phyloP scores from a whole-genome alignment of 2,113 vertebrate genomes.

The Strix aluco region DNA sequence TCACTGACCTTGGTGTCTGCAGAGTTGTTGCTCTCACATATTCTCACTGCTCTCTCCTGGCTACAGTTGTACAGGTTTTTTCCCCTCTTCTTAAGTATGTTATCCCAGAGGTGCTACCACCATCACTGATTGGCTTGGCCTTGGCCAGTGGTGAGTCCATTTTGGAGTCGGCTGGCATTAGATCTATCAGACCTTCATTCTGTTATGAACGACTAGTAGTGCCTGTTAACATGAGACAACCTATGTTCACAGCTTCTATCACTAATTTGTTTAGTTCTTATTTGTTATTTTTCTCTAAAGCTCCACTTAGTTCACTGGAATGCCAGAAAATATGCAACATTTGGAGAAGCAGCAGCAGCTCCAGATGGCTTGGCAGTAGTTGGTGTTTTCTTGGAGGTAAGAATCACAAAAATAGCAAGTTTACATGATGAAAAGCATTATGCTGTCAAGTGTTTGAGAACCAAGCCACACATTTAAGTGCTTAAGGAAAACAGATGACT shows the following conservation, averaged over 20 bases:
- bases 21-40: background rate
- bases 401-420: conserved; percentile 50
- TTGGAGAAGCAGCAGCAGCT: conserved; percentile 85
- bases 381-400: conserved; percentile 93
- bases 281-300: conserved; percentile 65
- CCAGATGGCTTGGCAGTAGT: conserved; percentile 93
- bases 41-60: background rate
- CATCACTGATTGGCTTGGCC: background rate
- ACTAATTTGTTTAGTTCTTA: background rate
- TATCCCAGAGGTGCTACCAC: background rate
- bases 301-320: conserved; percentile 98
- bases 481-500: conserved; percentile 36
- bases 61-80: background rate
- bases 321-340: conserved; percentile 86
- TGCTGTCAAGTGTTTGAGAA: conserved; percentile 58
- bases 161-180: background rate
- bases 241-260: background rate
- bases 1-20: background rate
- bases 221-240: background rate
- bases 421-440: conserved; percentile 23
- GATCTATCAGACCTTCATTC: background rate
- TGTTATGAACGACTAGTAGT: background rate
- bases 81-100: background rate
- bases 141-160: background rate
- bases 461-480: conserved; percentile 1